Percentiles rank a stretch among this genome's conserved stretches.
Evolutionary conservation across 2,888 invertebrate genomes (phyloP).

Genomic region (Acleris sparsana): DNA sequence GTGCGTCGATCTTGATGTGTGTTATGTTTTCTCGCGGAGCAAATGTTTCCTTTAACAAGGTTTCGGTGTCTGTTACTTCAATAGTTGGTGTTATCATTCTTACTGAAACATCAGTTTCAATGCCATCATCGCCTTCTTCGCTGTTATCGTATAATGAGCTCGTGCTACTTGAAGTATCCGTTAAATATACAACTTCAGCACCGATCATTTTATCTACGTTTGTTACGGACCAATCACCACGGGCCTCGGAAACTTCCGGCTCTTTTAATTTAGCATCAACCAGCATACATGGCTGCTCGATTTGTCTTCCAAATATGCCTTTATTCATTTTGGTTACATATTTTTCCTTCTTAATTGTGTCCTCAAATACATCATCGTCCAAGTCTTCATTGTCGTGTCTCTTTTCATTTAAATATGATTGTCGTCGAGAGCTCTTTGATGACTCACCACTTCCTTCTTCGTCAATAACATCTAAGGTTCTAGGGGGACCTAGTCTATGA

Average conservation of each 20-base stretch:
- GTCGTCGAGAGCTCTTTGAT: slow-evolving; percentile 83
- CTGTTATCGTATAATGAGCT: slow-evolving; percentile 83
- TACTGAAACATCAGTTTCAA: slow-evolving; percentile 75
- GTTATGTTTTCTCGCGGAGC: slow-evolving; percentile 8
- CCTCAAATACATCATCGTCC: slow-evolving; percentile 79
- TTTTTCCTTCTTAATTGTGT: slow-evolving; percentile 56
- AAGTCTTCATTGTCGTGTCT: slow-evolving; percentile 75
- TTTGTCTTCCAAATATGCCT: slow-evolving; percentile 61
- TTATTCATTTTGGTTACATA: slow-evolving; percentile 52
- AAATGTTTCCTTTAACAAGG: slow-evolving; percentile 66
- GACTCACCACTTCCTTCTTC: slow-evolving; percentile 89
- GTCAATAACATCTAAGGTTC: slow-evolving; percentile 89
- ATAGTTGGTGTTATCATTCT: slow-evolving; percentile 79
- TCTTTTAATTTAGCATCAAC: slow-evolving; percentile 86
- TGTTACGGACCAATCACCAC: slow-evolving; percentile 80
- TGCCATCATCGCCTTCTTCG: slow-evolving; percentile 73
- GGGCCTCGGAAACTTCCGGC: slow-evolving; percentile 81
- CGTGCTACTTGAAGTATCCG: slow-evolving; percentile 86
- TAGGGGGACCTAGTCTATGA: slow-evolving; percentile 83
- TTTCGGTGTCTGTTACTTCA: slow-evolving; percentile 76
- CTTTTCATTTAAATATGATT: slow-evolving; percentile 78
- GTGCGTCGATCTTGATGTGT: not conserved
- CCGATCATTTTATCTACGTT: slow-evolving; percentile 81
- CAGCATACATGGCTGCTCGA: slow-evolving; percentile 79
- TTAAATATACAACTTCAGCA: slow-evolving; percentile 87